Conservation (phyloP, 2,113 vertebrate species). For the Esox niger region DNA sequence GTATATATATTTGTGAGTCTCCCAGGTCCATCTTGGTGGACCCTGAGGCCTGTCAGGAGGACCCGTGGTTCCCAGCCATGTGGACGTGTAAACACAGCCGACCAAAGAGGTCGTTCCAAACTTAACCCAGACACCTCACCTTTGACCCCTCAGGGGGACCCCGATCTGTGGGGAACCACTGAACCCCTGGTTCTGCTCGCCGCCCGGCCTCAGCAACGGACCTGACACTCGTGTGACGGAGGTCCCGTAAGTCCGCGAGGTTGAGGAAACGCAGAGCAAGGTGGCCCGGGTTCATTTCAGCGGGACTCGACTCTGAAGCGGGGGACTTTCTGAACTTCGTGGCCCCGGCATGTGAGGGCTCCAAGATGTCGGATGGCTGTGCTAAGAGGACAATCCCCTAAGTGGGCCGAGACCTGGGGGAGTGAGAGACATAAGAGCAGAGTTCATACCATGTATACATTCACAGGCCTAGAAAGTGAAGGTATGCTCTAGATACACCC, state of each 20-base stretch:
- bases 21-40: background rate
- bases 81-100: constrained; percentile 47
- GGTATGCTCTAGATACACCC: background rate
- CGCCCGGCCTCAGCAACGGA: constrained; percentile 31
- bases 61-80: background rate
- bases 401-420: constrained; percentile 17
- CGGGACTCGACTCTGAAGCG: constrained; percentile 16
- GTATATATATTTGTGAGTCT: background rate
- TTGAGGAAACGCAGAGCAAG: constrained; percentile 57
- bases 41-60: background rate
- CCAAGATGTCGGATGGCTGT: constrained; percentile 40
- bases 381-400: constrained; percentile 26
- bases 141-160: constrained; percentile 37
- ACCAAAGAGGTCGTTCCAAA: constrained; percentile 37
- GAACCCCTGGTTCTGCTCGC: constrained; percentile 52
- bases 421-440: constrained; percentile 13
- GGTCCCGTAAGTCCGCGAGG: constrained; percentile 35
- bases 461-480: background rate
- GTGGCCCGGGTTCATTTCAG: constrained; percentile 22
- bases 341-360: constrained; percentile 30
- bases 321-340: constrained; percentile 49
- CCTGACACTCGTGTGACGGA: constrained; percentile 49
- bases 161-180: constrained; percentile 21
- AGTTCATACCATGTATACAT: background rate
- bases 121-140: constrained; percentile 46